Conservation (phyloP, 2,113 vertebrate genomes). For the Amphiprion percula region DNA sequence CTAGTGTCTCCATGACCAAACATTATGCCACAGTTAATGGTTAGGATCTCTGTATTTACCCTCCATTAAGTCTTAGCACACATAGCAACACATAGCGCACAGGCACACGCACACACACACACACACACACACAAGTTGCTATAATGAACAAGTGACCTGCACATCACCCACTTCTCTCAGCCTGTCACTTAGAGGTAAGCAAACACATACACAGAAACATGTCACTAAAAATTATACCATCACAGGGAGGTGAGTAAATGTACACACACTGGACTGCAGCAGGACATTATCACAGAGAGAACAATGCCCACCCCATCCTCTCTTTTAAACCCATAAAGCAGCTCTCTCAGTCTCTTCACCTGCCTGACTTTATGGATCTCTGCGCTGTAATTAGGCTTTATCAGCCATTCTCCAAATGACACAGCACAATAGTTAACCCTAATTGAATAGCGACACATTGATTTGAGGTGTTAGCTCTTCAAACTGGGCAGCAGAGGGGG, state of each 20-base stretch:
- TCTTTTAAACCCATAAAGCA: constrained; percentile 73
- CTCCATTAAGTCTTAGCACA: constrained; percentile 74
- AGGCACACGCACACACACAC: constrained; percentile 41
- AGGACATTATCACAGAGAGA: constrained; percentile 73
- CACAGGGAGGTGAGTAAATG: constrained; percentile 73
- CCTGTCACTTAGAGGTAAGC: constrained; percentile 84
- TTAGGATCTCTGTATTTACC: constrained; percentile 77
- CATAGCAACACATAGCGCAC: constrained; percentile 48
- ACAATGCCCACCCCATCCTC: constrained; percentile 63
- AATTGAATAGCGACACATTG: constrained; percentile 79
- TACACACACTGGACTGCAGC: constrained; percentile 27
- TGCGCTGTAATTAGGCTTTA: constrained; percentile 81
- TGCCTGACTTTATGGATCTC: constrained; percentile 79
- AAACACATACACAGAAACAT: constrained; percentile 81
- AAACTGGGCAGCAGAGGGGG: constrained; percentile 39
- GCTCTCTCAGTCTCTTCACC: constrained; percentile 65
- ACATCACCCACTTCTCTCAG: constrained; percentile 60
- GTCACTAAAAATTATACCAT: constrained; percentile 65
- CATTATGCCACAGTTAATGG: constrained; percentile 78
- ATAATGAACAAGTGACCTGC: constrained; percentile 72
- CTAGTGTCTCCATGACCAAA: constrained; percentile 71
- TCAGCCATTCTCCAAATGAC: constrained; percentile 74
- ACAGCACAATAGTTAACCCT: constrained; percentile 69
- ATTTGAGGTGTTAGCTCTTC: constrained; percentile 66
- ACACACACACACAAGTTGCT: constrained; percentile 21